phyloP scores from a whole-genome alignment of 2,113 vertebrate species.

The Brevimyrus niger region DNA sequence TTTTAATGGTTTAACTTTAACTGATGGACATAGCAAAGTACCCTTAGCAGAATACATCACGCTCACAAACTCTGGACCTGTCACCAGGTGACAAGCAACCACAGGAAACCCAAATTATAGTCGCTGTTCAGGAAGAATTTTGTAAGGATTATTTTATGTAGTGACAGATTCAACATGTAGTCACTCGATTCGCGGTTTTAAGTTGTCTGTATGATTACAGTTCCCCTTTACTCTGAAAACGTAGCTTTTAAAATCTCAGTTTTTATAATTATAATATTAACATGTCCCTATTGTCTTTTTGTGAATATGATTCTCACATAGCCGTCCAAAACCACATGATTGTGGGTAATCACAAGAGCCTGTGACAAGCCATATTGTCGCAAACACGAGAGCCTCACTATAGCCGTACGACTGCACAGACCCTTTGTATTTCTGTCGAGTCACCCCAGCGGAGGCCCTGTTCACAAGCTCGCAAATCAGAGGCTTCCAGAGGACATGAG shows the following conservation, averaged over 20 bases:
- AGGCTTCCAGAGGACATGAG: not conserved
- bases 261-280: not conserved
- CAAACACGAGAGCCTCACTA: not conserved
- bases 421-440: not conserved
- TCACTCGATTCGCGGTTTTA: not conserved
- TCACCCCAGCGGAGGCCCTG: not conserved
- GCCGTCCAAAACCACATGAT: not conserved
- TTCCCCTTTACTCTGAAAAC: not conserved
- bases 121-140: not conserved
- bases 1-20: not conserved
- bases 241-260: not conserved
- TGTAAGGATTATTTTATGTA: not conserved
- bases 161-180: not conserved
- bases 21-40: not conserved
- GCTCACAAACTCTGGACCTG: not conserved
- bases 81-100: not conserved
- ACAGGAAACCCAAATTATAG: not conserved
- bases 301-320: not conserved
- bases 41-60: not conserved
- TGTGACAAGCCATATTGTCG: not conserved
- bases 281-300: not conserved
- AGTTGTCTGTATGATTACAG: not conserved
- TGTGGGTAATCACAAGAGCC: not conserved
- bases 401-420: not conserved
- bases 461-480: not conserved